Evolutionary conservation across 2,888 invertebrate species (phyloP), one percentile per base, ranked within the genome.

Genomic region (Spicauda simplicius): DNA sequence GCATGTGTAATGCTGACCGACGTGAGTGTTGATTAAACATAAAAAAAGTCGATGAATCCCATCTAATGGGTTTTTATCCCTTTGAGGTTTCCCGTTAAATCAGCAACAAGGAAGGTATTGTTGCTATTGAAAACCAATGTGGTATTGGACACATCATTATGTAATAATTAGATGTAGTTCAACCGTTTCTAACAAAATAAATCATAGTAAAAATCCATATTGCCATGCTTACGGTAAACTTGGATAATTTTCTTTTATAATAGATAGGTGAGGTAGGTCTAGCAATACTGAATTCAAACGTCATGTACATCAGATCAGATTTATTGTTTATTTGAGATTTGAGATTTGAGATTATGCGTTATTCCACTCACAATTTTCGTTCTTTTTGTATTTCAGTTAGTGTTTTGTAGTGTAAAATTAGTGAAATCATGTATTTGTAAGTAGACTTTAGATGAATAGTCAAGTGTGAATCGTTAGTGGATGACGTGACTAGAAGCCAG

Each of bases 381-480:
- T 12, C 14, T 14, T 56, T 67, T 68, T 57, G n/a, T 56, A 12
- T 30, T 61, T 62, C 7, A 62, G 33, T 64, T 57, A 62, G 52
- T 18, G 8, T 62, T 60, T 66, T 54, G 10, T 50, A 19, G 19
- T 11, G 33, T 53, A 30, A 62, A 5, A 57, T 68, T 53, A 53
- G 54, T 74, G 64, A 70, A 80, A 81, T 74, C 75, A 87, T 85
- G 83, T 77, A 71, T 77, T 61, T 75, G 68, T 75, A 70, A 71
- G 69, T 75, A 77, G 55, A 69, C 69, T 81, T 78, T 86, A 86
- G 79, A 84, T 84, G 82, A 84, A 82, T n/a, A 84, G 82, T 83
- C 86, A 73, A 78, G 74, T 69, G 53, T 50, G 50, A 25, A 41
- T 62, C 41, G 18, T 11, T 58, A 52, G 20, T 58, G 30, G 66